Percentiles rank a stretch among this genome's conserved stretches.
Conservation (phyloP, 2,888 invertebrate genomes). For the Agonopterix heracliana region DNA sequence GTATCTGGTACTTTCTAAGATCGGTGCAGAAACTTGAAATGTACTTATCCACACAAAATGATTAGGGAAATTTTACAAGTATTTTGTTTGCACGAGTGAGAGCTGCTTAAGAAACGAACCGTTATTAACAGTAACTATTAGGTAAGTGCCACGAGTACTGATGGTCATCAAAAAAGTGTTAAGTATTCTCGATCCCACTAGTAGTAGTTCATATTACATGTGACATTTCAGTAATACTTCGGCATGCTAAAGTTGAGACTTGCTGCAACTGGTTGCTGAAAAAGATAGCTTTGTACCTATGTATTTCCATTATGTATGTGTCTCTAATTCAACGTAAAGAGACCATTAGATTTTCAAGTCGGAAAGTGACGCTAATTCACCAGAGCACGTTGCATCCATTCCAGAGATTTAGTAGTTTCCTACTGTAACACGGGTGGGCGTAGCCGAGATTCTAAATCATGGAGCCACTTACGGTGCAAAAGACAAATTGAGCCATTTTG, state of each 20-base stretch:
- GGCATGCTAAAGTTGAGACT: too few relatives aligned
- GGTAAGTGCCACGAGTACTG: neutral
- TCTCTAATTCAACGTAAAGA: too few relatives aligned
- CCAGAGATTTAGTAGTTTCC: conserved; percentile 53
- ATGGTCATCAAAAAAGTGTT: too few relatives aligned
- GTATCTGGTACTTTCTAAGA: neutral
- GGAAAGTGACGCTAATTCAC: conserved; percentile 38
- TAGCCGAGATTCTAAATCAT: conserved; percentile 52
- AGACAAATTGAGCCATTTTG: conserved; percentile 62
- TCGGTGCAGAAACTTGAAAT: too few relatives aligned
- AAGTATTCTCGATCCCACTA: too few relatives aligned
- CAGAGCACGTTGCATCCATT: conserved; percentile 35
- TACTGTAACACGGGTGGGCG: conserved; percentile 49
- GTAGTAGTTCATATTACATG: too few relatives aligned
- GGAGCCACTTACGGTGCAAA: conserved; percentile 47
- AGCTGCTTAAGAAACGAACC: conserved; percentile 30
- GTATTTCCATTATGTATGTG: too few relatives aligned
- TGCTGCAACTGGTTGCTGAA: too few relatives aligned
- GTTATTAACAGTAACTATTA: conserved; percentile 35
- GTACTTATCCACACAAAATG: neutral
- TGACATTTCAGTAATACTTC: too few relatives aligned
- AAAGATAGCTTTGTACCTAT: too few relatives aligned
- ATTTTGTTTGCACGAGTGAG: conserved; percentile 15
- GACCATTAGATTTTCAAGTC: conserved; percentile 16
- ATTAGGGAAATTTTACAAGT: conserved; percentile 8